These are phyloP conservation scores for Gasterosteus aculeatus DNA, from an alignment of 2,113 vertebrate species.

Conservation along the genomic window DNA sequence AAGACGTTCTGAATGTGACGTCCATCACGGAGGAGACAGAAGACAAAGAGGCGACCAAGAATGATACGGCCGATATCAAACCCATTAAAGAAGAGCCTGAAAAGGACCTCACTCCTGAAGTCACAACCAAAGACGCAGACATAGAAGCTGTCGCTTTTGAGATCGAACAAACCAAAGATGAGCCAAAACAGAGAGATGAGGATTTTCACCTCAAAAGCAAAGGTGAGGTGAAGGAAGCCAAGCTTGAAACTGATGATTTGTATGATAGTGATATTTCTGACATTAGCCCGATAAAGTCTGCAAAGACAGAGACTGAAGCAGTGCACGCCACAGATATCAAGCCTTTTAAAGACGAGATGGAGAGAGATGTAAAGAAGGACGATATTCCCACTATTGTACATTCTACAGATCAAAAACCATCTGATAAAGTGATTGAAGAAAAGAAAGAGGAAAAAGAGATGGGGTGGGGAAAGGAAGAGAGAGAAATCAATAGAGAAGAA, in stretches of 20 bases:
- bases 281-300: conserved; percentile 14
- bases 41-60: conserved; percentile 34
- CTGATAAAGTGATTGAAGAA: conserved; percentile 55
- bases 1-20: conserved; percentile 29
- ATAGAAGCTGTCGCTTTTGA: conserved; percentile 36
- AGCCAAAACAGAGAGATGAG: conserved; percentile 52
- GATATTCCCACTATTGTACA: neutral
- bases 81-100: conserved; percentile 56
- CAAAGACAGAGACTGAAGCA: conserved; percentile 38
- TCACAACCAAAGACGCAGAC: conserved; percentile 57
- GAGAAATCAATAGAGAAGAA: conserved; percentile 44
- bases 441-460: conserved; percentile 59
- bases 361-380: conserved; percentile 34
- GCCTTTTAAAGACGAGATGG: conserved; percentile 30
- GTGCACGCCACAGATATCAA: conserved; percentile 9
- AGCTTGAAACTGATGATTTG: conserved; percentile 17
- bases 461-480: conserved; percentile 25
- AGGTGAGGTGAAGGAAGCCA: conserved; percentile 21
- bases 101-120: conserved; percentile 23
- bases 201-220: conserved; percentile 34
- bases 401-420: conserved; percentile 69
- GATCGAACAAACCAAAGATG: conserved; percentile 47
- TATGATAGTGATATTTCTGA: conserved; percentile 19
- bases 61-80: conserved; percentile 25
- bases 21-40: conserved; percentile 31